Conservation (phyloP, 2,888 invertebrate species). For the Platerodrilus igneus region DNA sequence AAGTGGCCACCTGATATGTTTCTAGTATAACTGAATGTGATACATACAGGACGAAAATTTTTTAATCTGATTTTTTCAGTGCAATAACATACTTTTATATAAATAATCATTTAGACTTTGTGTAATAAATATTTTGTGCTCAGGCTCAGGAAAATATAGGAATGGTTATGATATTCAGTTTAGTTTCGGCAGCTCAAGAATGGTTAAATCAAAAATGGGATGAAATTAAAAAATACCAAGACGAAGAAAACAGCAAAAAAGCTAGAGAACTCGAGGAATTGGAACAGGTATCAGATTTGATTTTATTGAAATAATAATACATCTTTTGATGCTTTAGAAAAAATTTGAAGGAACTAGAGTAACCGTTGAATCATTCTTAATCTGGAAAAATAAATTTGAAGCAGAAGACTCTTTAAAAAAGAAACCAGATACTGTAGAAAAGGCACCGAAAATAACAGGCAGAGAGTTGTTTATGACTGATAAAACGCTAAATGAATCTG, state of each 20-base stretch:
- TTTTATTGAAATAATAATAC: slow-evolving; percentile 1
- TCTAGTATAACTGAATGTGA: too few relatives aligned
- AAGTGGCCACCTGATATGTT: too few relatives aligned
- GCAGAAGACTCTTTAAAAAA: slow-evolving; percentile 76
- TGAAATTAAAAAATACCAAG: slow-evolving; percentile 63
- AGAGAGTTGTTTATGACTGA: slow-evolving; percentile 91
- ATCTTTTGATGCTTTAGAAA: slow-evolving; percentile 57
- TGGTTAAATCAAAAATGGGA: slow-evolving; percentile 86
- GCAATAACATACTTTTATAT: background rate
- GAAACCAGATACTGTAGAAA: slow-evolving; percentile 64
- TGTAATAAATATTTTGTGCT: too few relatives aligned
- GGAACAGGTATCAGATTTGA: slow-evolving; percentile 61
- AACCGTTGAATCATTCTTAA: slow-evolving; percentile 90
- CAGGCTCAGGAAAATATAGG: slow-evolving; percentile 85
- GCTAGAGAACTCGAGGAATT: slow-evolving; percentile 78
- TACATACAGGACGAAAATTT: too few relatives aligned
- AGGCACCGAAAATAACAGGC: slow-evolving; percentile 82
- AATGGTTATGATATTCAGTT: slow-evolving; percentile 95
- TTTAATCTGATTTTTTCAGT: too few relatives aligned
- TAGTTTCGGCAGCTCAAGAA: slow-evolving; percentile 88
- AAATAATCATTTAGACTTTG: too few relatives aligned
- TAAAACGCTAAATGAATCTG: slow-evolving; percentile 90
- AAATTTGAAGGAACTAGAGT: slow-evolving; percentile 94
- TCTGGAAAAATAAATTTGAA: slow-evolving; percentile 93
- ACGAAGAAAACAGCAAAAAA: slow-evolving; percentile 65